These are phyloP conservation scores for Hippoglossus hippoglossus DNA, from an alignment of 2,797 vertebrate species.

Conservation along the genomic window DNA sequence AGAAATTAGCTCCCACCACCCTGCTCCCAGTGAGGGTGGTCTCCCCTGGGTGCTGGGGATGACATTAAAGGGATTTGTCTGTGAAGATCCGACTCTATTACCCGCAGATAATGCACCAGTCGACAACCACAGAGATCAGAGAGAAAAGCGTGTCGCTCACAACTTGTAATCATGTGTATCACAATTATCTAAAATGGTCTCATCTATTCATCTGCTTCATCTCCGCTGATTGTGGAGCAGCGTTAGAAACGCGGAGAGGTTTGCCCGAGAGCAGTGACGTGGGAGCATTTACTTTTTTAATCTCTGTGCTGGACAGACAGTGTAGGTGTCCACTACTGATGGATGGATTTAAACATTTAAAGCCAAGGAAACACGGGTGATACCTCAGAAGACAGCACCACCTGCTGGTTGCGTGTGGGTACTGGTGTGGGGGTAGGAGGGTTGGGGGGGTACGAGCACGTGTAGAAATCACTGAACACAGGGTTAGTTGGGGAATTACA, in stretches of 20 bases:
- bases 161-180: slow-evolving; percentile 71
- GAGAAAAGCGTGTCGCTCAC: slow-evolving; percentile 56
- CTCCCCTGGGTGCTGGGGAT: slow-evolving; percentile 77
- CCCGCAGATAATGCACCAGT: slow-evolving; percentile 72
- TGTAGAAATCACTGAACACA: slow-evolving; percentile 20
- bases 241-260: not conserved
- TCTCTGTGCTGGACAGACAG: slow-evolving; percentile 2
- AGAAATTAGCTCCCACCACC: slow-evolving; percentile 82
- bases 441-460: not conserved
- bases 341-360: slow-evolving; percentile 36
- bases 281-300: slow-evolving; percentile 19
- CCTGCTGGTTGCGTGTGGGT: slow-evolving; percentile 77
- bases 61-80: slow-evolving; percentile 82
- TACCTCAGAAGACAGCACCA: slow-evolving; percentile 83
- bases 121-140: slow-evolving; percentile 70
- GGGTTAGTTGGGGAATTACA: slow-evolving; percentile 37
- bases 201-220: slow-evolving; percentile 53
- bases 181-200: slow-evolving; percentile 66
- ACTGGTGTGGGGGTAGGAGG: slow-evolving; percentile 39
- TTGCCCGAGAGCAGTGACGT: slow-evolving; percentile 10
- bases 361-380: slow-evolving; percentile 39
- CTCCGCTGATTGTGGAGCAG: slow-evolving; percentile 29
- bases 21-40: slow-evolving; percentile 82
- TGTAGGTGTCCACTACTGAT: slow-evolving; percentile 12
- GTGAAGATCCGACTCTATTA: slow-evolving; percentile 80